Conservation (phyloP, 1,140 invertebrate species). For the Neodiprion fabricii region DNA sequence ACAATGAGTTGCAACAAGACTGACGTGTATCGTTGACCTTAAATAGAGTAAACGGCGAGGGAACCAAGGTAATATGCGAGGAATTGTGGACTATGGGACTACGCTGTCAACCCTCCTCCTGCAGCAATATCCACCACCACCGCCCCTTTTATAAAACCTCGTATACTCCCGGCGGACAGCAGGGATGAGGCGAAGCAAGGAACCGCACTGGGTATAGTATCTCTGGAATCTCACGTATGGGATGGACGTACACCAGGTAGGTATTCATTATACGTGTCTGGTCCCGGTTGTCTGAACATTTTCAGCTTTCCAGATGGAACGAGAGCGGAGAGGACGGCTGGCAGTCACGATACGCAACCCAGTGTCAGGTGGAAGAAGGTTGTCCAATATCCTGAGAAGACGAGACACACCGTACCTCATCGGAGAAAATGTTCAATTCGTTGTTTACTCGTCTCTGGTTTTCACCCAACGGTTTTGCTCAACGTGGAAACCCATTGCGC, state of each 20-base stretch:
- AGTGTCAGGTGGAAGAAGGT: not conserved
- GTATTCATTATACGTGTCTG: too few species aligned
- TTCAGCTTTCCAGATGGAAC: not conserved
- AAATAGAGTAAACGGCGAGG: not conserved
- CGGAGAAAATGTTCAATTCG: too few species aligned
- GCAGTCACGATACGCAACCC: not conserved
- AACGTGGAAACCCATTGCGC: not conserved
- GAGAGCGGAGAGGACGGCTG: too few species aligned
- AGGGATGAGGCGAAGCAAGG: not conserved
- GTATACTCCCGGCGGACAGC: slow-evolving; percentile 1
- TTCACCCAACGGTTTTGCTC: not conserved
- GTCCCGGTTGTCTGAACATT: not conserved
- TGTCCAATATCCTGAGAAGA: not conserved
- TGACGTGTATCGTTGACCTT: not conserved
- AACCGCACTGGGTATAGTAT: not conserved
- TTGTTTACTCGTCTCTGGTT: not conserved
- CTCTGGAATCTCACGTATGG: not conserved
- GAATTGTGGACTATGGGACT: slow-evolving; percentile 1
- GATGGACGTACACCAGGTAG: not conserved
- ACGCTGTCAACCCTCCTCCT: not conserved
- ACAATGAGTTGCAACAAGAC: not conserved
- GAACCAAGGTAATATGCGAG: slow-evolving; percentile 5
- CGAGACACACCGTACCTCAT: not conserved
- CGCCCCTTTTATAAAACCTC: not conserved
- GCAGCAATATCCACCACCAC: not conserved